Percentiles rank a stretch among this genome's conserved stretches.
These are phyloP conservation scores for Porites australiensis DNA, from an alignment of 64 coral and sea anemone genomes.

Conservation along the genomic window DNA sequence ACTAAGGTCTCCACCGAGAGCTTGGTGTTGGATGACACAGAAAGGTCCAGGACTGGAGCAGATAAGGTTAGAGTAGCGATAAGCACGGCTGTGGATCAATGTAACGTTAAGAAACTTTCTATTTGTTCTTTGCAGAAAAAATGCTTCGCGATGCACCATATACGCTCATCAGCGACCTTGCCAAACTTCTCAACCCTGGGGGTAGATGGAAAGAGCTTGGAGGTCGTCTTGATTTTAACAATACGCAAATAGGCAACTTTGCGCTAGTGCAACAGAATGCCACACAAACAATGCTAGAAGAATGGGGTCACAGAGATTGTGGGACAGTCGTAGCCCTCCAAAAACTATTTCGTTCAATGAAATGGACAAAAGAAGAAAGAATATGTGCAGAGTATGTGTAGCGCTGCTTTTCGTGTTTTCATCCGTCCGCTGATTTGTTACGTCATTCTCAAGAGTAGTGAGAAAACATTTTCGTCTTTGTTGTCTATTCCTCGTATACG, in stretches of 20 bases:
- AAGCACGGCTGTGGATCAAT: too few species aligned
- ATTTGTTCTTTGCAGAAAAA: neutral
- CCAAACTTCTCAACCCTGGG: slow-evolving; percentile 30
- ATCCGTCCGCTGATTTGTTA: neutral
- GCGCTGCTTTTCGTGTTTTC: neutral
- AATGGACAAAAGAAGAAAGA: slow-evolving; percentile 18
- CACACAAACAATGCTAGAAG: slow-evolving; percentile 33
- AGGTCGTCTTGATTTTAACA: slow-evolving; percentile 23
- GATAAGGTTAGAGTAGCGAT: too few species aligned
- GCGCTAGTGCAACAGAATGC: slow-evolving; percentile 2
- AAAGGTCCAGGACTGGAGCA: too few species aligned
- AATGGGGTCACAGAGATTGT: slow-evolving; percentile 48
- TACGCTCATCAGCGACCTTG: slow-evolving; percentile 33
- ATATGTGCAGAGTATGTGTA: slow-evolving; percentile 50
- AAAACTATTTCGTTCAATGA: slow-evolving; percentile 7
- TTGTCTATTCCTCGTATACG: too few species aligned
- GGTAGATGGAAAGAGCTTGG: slow-evolving; percentile 69
- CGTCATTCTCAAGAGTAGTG: neutral
- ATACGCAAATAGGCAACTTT: slow-evolving; percentile 64
- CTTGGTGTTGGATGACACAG: too few species aligned
- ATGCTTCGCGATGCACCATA: slow-evolving; percentile 27
- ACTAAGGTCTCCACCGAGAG: too few species aligned
- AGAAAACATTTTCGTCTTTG: too few species aligned
- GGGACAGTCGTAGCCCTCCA: slow-evolving; percentile 18
- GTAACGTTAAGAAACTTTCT: neutral